Evolutionary conservation across 1,140 invertebrate genomes (phyloP).

Genomic region (Varroa destructor): DNA sequence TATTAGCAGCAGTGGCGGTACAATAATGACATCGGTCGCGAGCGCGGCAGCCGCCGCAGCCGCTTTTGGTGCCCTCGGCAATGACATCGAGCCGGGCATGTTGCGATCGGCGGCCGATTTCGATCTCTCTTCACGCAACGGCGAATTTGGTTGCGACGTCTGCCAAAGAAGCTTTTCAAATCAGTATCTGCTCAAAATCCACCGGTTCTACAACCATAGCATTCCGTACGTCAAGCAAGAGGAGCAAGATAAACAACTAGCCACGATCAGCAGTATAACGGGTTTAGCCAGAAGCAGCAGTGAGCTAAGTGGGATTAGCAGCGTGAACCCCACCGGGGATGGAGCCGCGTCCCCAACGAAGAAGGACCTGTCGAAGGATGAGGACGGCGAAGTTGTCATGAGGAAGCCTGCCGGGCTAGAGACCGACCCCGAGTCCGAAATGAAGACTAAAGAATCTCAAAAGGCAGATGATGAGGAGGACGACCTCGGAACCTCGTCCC

Average conservation of each 20-base stretch:
- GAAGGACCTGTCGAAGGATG: constrained; percentile 28
- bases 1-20: constrained; percentile 44
- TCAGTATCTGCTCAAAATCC: constrained; percentile 45
- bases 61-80: constrained; percentile 43
- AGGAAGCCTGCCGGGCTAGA: constrained; percentile 28
- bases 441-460: constrained; percentile 27
- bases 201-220: constrained; percentile 44
- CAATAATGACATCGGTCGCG: constrained; percentile 43
- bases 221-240: constrained; percentile 36
- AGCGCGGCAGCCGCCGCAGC: constrained; percentile 36
- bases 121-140: constrained; percentile 25
- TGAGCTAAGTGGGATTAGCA: not conserved
- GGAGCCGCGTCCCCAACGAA: constrained; percentile 20
- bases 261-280: not conserved
- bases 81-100: constrained; percentile 49
- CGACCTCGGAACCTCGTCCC: constrained; percentile 11
- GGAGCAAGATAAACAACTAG: constrained; percentile 32
- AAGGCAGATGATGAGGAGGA: constrained; percentile 27
- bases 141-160: constrained; percentile 45
- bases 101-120: constrained; percentile 24
- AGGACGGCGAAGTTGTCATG: constrained; percentile 27
- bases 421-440: constrained; percentile 28
- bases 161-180: constrained; percentile 49
- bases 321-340: constrained; percentile 20
- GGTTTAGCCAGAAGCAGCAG: no score